Percentiles rank a stretch among this genome's conserved stretches.
Evolutionary conservation across 2,888 invertebrate species (phyloP).

Genomic region (Mantis religiosa): DNA sequence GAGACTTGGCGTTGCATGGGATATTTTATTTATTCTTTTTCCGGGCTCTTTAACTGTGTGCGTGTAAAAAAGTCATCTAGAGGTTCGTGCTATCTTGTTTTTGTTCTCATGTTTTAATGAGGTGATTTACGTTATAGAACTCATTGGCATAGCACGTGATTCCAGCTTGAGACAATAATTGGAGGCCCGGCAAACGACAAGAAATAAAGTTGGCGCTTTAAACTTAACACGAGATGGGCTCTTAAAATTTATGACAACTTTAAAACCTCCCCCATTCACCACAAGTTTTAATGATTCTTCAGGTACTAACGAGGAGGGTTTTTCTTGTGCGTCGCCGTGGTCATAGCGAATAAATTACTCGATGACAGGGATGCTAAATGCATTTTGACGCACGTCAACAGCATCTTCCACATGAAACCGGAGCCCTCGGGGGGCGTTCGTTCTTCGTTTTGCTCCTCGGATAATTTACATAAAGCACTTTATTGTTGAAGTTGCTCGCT

Average conservation of each 20-base stretch:
- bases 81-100: background rate
- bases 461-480: background rate
- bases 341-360: background rate
- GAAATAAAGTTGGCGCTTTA: background rate
- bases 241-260: constrained; percentile 9
- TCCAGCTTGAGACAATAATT: background rate
- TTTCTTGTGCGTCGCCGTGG: background rate
- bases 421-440: background rate
- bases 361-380: constrained; percentile 12
- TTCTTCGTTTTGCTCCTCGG: background rate
- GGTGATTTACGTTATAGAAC: background rate
- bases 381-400: constrained; percentile 8
- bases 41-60: background rate
- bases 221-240: constrained; percentile 1
- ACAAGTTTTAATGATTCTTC: constrained; percentile 6
- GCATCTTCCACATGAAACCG: background rate
- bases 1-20: background rate
- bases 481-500: background rate
- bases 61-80: background rate
- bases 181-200: background rate
- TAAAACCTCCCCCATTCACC: background rate
- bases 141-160: background rate
- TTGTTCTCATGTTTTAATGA: background rate
- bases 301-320: background rate
- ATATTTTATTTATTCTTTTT: background rate